phyloP scores from a whole-genome alignment of 2,888 invertebrate genomes.

The Eremobia ochroleuca region DNA sequence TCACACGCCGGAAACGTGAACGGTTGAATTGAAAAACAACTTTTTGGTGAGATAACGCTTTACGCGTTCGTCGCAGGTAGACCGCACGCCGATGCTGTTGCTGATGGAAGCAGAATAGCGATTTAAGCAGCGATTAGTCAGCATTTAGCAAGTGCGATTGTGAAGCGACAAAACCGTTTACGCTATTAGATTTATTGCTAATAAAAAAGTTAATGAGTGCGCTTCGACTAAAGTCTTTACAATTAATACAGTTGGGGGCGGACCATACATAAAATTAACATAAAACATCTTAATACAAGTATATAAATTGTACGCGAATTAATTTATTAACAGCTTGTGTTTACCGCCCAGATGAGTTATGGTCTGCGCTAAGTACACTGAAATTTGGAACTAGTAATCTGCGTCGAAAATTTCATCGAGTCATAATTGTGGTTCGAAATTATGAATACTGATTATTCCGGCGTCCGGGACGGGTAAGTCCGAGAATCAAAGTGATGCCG shows the following conservation, averaged over 20 bases:
- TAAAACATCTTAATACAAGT: slow-evolving; percentile 84
- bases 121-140: slow-evolving; percentile 72
- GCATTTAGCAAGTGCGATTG: slow-evolving; percentile 74
- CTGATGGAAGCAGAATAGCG: slow-evolving; percentile 62
- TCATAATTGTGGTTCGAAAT: slow-evolving; percentile 56
- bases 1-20: not conserved
- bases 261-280: slow-evolving; percentile 87
- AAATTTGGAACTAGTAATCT: slow-evolving; percentile 52
- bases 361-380: slow-evolving; percentile 61
- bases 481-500: slow-evolving; percentile 85
- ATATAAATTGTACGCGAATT: slow-evolving; percentile 82
- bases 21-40: slow-evolving; percentile 16
- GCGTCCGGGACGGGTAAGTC: slow-evolving; percentile 58
- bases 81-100: slow-evolving; percentile 39
- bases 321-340: slow-evolving; percentile 82
- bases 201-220: slow-evolving; percentile 84
- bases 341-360: slow-evolving; percentile 77
- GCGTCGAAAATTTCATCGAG: slow-evolving; percentile 23
- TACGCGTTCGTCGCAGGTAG: slow-evolving; percentile 43
- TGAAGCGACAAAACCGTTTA: slow-evolving; percentile 77
- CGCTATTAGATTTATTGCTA: slow-evolving; percentile 83
- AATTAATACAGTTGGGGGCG: slow-evolving; percentile 81
- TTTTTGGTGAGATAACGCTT: not conserved
- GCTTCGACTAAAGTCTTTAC: slow-evolving; percentile 74
- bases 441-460: slow-evolving; percentile 61